These are phyloP conservation scores for Dicaeum eximium DNA, from an alignment of 2,113 vertebrate genomes.

Conservation along the genomic window DNA sequence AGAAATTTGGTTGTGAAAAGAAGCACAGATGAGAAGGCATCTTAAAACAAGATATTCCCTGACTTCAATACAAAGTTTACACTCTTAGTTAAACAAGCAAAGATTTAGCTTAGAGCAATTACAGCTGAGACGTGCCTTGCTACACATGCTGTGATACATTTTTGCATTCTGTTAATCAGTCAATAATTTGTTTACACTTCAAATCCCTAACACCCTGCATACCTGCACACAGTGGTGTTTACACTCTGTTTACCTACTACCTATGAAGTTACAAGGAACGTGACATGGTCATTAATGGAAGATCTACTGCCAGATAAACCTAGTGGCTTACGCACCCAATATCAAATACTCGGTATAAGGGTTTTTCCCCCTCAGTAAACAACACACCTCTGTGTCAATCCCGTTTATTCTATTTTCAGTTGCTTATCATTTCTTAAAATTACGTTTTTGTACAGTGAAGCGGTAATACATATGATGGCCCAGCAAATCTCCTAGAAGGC, in stretches of 20 bases:
- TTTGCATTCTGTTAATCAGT: neutral
- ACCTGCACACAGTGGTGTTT: neutral
- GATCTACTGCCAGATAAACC: neutral
- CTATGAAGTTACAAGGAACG: neutral
- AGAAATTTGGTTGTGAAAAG: neutral
- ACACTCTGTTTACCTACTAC: neutral
- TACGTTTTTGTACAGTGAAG: neutral
- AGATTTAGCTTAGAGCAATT: neutral
- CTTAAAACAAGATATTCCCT: neutral
- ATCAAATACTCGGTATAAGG: neutral
- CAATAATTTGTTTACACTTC: neutral
- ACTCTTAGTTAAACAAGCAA: neutral
- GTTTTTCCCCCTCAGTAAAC: neutral
- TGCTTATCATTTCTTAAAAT: neutral
- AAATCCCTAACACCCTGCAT: neutral
- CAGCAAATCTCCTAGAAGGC: neutral
- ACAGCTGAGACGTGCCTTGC: neutral
- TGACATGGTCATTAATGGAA: neutral
- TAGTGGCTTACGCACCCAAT: neutral
- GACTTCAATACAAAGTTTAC: neutral
- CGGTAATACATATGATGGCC: fast-evolving
- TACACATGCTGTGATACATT: neutral
- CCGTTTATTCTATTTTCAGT: neutral
- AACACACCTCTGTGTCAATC: neutral
- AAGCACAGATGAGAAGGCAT: neutral